Evolutionary conservation across 2,113 vertebrate genomes (phyloP).

Genomic region (Turnix velox): DNA sequence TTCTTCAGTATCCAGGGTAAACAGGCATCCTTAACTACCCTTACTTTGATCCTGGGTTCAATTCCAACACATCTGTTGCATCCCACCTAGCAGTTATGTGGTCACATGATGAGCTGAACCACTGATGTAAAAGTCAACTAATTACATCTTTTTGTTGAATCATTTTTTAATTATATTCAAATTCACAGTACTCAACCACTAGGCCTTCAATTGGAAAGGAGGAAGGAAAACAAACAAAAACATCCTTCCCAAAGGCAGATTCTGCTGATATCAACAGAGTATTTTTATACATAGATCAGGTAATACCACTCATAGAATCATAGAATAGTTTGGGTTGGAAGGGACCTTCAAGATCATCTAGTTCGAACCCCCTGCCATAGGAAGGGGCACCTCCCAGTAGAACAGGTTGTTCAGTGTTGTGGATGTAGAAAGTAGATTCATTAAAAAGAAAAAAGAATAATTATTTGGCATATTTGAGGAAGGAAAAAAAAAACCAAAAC

Average conservation of each 20-base stretch:
- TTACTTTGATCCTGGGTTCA: not conserved
- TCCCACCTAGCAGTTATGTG: not conserved
- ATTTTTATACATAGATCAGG: too few relatives aligned
- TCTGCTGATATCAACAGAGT: too few relatives aligned
- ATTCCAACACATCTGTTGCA: not conserved
- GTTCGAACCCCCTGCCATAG: too few relatives aligned
- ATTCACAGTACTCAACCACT: not conserved
- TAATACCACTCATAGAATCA: fast-evolving
- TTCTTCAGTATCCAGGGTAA: not conserved
- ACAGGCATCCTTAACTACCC: not conserved
- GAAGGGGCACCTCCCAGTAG: too few relatives aligned
- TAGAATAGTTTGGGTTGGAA: too few relatives aligned
- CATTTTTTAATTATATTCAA: not conserved
- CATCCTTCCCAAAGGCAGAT: not conserved
- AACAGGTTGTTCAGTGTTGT: too few relatives aligned
- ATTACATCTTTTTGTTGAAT: not conserved
- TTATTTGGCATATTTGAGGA: not conserved
- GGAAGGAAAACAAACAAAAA: not conserved
- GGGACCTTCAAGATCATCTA: too few relatives aligned
- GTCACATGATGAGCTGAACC: not conserved
- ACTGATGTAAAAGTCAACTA: not conserved
- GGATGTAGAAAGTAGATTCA: not conserved
- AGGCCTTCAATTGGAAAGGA: not conserved
- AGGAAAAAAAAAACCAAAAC: not conserved
- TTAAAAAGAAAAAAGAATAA: too few relatives aligned